Conservation (phyloP, 2,888 invertebrate species). For the Melangyna quadrimaculata region DNA sequence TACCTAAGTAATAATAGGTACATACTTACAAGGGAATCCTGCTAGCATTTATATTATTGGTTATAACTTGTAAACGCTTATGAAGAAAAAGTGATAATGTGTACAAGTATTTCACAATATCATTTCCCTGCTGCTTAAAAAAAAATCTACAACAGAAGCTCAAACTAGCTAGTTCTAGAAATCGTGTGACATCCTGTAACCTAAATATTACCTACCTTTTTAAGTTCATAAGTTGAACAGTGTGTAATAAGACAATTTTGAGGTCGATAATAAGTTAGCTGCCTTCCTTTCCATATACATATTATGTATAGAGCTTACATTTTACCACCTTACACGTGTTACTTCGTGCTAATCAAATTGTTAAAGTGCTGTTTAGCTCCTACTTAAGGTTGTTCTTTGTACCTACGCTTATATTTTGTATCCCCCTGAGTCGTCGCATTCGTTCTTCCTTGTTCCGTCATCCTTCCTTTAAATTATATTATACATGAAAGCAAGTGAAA, state of each 20-base stretch:
- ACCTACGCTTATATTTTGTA: conserved; percentile 34
- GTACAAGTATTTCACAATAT: too few species aligned
- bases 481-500: not conserved
- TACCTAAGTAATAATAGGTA: too few species aligned
- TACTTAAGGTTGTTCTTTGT: conserved; percentile 25
- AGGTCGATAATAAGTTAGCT: not conserved
- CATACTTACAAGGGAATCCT: too few species aligned
- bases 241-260: conserved; percentile 12
- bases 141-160: not conserved
- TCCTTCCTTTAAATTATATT: not conserved
- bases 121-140: too few species aligned
- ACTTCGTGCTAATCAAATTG: conserved; percentile 59
- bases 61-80: too few species aligned
- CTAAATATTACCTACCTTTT: not conserved
- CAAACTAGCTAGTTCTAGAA: not conserved
- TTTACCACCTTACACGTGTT: conserved; percentile 51
- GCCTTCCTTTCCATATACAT: too few species aligned
- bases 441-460: not conserved
- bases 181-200: not conserved
- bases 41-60: too few species aligned
- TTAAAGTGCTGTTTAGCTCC: conserved; percentile 39
- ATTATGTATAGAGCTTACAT: not conserved
- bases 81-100: too few species aligned
- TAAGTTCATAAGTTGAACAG: not conserved
- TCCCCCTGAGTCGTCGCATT: not conserved